Base-by-base conservation (phyloP, 2,888 invertebrate species). In the Diarsia dahlii region DNA sequence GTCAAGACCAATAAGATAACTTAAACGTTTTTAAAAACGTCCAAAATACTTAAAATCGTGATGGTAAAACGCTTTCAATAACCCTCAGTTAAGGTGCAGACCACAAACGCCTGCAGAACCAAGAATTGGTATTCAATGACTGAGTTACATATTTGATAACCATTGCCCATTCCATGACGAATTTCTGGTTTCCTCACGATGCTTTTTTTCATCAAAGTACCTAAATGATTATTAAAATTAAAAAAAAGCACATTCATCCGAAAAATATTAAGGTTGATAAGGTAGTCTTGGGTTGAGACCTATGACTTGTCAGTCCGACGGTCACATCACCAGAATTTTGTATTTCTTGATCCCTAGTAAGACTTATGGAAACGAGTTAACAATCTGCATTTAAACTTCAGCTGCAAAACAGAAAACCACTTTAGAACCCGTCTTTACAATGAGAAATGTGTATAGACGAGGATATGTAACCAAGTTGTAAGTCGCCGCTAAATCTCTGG, bases 381-480 rank as follows among this genome's bases (percentile, higher is more conserved):
- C 23, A 23, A 71, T 66, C 65, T 48, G 18, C 28, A 60, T 69
- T 23, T 45, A 45, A 6, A 45, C 8, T 23, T 50, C 56, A 34
- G 34, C 46, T 13, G 18, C 18, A 46, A 72, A 73, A 34, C 45
- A 45, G 46, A 64, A 4, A 65, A 39, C 39, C 39, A 72, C 62
- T 75, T 76, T 69, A 68, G 68, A 79, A 72, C 76, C 64, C 75
- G 80, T 80, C n/a, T 80, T 78, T 80, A 81, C 77, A 70, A 67
- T 85, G 76, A 82, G 71, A 81, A 81, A 84, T 80, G 67, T 65
- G n/a, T 69, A 63, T 46, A 52, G 63, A 72, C 52, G 52, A 52
- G 62, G n/a, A 78, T 80, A 78, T 78, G 28, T 60, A 71, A 34
- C 48, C 64, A 65, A 76, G 79, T 82, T 74, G 80, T 76, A 71